phyloP scores from a whole-genome alignment of 2,797 vertebrate species.

The Danionella dracula region DNA sequence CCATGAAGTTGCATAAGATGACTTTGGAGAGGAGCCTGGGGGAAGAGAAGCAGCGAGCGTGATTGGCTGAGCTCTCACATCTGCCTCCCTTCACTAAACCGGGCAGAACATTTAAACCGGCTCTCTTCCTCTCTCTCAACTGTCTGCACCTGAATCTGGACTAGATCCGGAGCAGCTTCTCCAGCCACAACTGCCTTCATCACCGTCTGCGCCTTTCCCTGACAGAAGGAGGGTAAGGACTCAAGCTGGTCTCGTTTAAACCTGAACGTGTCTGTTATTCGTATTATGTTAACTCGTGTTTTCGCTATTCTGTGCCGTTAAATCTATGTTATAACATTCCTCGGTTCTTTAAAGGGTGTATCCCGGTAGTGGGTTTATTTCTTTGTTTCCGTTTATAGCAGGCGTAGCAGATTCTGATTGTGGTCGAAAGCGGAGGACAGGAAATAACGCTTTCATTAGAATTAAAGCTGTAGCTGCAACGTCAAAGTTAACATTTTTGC shows the following conservation, averaged over 20 bases:
- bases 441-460: background rate
- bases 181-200: background rate
- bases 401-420: background rate
- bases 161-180: constrained; percentile 15
- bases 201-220: background rate
- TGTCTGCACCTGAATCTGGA: constrained; percentile 23
- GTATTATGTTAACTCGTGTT: background rate
- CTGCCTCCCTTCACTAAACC: constrained; percentile 6
- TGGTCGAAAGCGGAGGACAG: background rate
- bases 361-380: background rate
- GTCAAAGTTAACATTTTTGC: no score
- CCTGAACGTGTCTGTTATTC: no score
- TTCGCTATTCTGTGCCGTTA: no score
- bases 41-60: background rate
- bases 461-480: no score
- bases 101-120: constrained; percentile 34
- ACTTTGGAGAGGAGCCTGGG: background rate
- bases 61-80: constrained; percentile 18
- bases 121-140: background rate
- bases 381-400: background rate
- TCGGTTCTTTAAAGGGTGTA: background rate
- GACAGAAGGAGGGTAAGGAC: background rate
- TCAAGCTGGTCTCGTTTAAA: background rate
- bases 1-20: constrained; percentile 15
- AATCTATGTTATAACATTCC: background rate